Base-by-base conservation (phyloP, 1,140 invertebrate genomes). In the Limonius californicus region DNA sequence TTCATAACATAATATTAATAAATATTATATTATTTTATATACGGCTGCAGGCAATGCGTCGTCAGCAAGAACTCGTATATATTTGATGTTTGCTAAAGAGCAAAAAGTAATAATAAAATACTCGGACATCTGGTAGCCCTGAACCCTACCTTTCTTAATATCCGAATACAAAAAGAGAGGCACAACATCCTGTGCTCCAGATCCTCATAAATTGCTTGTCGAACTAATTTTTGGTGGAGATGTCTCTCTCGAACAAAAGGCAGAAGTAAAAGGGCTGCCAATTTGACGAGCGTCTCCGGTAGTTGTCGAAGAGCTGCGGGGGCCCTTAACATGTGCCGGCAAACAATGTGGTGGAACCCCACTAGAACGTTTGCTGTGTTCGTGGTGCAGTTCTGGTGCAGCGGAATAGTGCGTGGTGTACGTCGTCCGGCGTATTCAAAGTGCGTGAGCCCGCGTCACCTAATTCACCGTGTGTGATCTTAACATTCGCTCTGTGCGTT, bases 321-420 rank as follows among this genome's bases (percentile, higher is more conserved):
- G 16, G 16, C 45, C 45, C 45, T 50, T 50, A 50, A 15, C 45
- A 50, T 50, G 45, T 50, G 45, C 45, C 16, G 16, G 45, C 45
- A 50, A 50, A 50, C 45, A 50, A 50, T 50, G 45, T 50, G 45
- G 6, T 50, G 16, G 45, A 50, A 50, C 45, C 45, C 45, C 20
- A 18, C 16, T 21, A 50, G 45, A 50, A 50, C 45, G 45, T 50
- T 39, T 39, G 35, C n/a, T 14, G 35, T 50, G 45, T 18, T n/a
- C 19, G 15, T 8, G 9, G 45, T 50, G 45, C 45, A 21, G 20
- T 18, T 39, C 12, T 6, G 45, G 12, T 50, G 45, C 45, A 50
- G 16, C 14, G 2, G 45, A 50, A 50, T 50, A 2, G n/a, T 50
- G 45, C 16, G 45, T 50, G 45, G 18, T 21, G 4, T 50, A 18